These are phyloP conservation scores for Sibirionetta formosa DNA, from an alignment of 2,797 vertebrate genomes.

Conservation along the genomic window DNA sequence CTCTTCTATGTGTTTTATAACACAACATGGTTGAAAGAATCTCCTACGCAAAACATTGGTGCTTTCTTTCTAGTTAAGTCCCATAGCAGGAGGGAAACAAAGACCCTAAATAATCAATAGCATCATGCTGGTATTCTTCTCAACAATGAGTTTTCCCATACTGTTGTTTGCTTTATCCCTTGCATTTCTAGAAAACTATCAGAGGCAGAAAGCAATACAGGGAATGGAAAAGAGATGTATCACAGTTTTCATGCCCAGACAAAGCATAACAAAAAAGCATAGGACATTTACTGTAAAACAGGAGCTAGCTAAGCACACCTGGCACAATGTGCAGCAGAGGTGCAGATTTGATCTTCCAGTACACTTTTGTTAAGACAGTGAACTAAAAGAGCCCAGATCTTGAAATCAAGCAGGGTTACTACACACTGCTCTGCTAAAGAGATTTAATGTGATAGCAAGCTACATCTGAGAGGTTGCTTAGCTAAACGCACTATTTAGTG, in stretches of 20 bases:
- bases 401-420: accelerated
- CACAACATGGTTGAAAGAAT: background rate
- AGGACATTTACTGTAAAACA: no score
- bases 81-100: accelerated
- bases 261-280: accelerated
- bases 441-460: accelerated
- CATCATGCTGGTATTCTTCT: background rate
- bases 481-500: background rate
- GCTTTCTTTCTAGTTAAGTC: background rate
- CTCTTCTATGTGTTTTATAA: background rate
- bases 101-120: accelerated
- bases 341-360: accelerated
- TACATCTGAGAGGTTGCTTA: background rate
- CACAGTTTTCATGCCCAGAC: background rate
- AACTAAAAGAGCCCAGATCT: accelerated
- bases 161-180: background rate
- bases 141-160: accelerated
- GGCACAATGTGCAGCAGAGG: accelerated
- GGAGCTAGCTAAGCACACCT: accelerated
- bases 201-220: background rate
- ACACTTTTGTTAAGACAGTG: accelerated
- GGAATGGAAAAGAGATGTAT: background rate
- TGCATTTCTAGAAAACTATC: background rate
- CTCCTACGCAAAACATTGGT: accelerated
- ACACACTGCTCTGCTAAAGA: accelerated